Percentiles rank a stretch among this genome's conserved stretches.
Evolutionary conservation across 2,888 invertebrate species (phyloP).

Genomic region (Drosophila stalkeri): DNA sequence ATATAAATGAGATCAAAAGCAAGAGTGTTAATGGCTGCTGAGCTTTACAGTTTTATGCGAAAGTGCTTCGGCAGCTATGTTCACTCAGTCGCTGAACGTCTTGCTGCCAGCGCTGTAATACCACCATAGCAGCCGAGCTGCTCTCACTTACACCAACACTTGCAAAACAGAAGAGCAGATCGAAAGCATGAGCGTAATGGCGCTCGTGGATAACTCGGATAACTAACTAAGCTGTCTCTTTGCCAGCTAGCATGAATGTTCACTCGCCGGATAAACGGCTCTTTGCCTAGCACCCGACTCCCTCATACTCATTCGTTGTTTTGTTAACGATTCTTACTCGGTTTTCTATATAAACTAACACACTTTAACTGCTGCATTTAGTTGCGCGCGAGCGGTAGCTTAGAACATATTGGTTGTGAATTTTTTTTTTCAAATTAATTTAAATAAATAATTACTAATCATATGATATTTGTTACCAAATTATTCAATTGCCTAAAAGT

Average conservation of each 20-base stretch:
- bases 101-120: neutral
- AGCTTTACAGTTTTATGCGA: neutral
- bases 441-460: too few species aligned
- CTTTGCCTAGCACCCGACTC: neutral
- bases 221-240: neutral
- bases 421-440: too few species aligned
- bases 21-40: neutral
- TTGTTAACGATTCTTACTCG: neutral
- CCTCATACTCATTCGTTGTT: neutral
- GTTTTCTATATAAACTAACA: neutral
- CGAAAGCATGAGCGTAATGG: neutral
- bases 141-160: neutral
- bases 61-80: too few species aligned
- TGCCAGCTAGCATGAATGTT: neutral
- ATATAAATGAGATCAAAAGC: constrained; percentile 4
- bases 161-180: neutral
- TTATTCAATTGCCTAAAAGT: neutral
- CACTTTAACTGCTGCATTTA: neutral
- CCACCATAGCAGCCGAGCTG: neutral
- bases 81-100: neutral
- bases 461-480: too few species aligned
- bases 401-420: too few species aligned
- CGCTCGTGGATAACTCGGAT: neutral
- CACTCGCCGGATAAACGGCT: neutral
- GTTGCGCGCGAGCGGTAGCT: too few species aligned